Conservation (phyloP, 2,113 vertebrate species). For the Clarias gariepinus region DNA sequence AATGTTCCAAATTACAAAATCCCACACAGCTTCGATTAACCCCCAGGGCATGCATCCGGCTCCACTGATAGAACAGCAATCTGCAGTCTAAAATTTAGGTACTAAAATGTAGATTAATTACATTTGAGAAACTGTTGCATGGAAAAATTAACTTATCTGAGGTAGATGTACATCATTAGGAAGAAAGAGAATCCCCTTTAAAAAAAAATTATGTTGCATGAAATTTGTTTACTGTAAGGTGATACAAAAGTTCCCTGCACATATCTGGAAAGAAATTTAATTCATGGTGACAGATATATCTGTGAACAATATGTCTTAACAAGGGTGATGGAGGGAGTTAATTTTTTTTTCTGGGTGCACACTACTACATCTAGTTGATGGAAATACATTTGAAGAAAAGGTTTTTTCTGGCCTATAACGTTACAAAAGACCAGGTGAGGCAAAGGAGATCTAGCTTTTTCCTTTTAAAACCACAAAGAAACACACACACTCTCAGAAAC, state of each 20-base stretch:
- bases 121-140: slow-evolving; percentile 22
- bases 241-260: slow-evolving; percentile 15
- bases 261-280: slow-evolving; percentile 14
- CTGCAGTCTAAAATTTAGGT: not conserved
- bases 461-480: slow-evolving; percentile 8
- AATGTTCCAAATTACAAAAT: slow-evolving; percentile 15
- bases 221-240: slow-evolving; percentile 22
- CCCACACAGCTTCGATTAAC: slow-evolving; percentile 17
- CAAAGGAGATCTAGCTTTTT: slow-evolving; percentile 9
- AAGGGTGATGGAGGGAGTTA: not conserved
- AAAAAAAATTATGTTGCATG: not conserved
- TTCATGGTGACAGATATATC: not conserved
- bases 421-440: slow-evolving; percentile 8
- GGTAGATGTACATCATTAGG: slow-evolving; percentile 4
- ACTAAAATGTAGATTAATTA: slow-evolving; percentile 40
- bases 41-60: slow-evolving; percentile 7
- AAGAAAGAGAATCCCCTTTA: slow-evolving; percentile 2
- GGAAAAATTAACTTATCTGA: slow-evolving; percentile 29
- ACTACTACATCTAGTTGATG: not conserved
- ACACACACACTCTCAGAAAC: not conserved
- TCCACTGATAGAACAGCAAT: slow-evolving; percentile 12
- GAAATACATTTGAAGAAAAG: slow-evolving; percentile 7
- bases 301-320: not conserved
- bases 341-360: not conserved
- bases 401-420: not conserved